Evolutionary conservation across 1,140 invertebrate species (phyloP), one percentile per base, ranked within the genome.

Genomic region (Cephus cinctus): DNA sequence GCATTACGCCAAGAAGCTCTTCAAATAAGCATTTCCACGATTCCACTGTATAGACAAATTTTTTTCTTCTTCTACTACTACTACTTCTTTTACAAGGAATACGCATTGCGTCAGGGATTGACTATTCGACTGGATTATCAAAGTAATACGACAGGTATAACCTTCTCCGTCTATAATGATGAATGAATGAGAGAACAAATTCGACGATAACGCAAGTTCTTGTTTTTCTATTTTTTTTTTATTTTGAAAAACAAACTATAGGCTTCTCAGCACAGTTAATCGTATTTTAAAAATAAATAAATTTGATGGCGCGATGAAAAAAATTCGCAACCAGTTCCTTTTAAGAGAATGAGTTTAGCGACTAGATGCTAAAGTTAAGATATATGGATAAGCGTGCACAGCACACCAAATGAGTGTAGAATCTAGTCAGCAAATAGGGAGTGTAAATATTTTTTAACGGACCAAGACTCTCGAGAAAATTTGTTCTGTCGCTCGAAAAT

Each of bases 1-100:
- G 89, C 86, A 87, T 72, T 89, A 91, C 60, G 88, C 89, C 41
- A 86, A 86, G 57, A 84, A 89, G 70, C 78, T 92, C 27, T 92
- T 92, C 74, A 83, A 88, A 75, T 87, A 83, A 81, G 67, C 68
- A 8, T 27, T 27, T 27, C 25, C 25, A 6, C 6, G 25, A 27
- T 8, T 27, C 6, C n/a, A 8, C 25, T n/a, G 6, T 8, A 27
- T 8, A 27, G 6, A 27, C 25, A n/a, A n/a, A n/a, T 27, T n/a
- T 27, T 8, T 6, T n/a, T n/a, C 25, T 6, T 27, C 25, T 27
- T n/a, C 25, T 8, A n/a, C n/a, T n/a, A n/a, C n/a, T n/a, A n/a
- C n/a, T n/a, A n/a, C n/a, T n/a, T n/a, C n/a, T n/a, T n/a, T n/a
- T n/a, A n/a, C n/a, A n/a, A n/a, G n/a, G n/a, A n/a, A n/a, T n/a